Percentiles rank a stretch among this genome's conserved stretches.
Conservation (phyloP, 2,888 invertebrate genomes). For the Phytoseiulus persimilis region DNA sequence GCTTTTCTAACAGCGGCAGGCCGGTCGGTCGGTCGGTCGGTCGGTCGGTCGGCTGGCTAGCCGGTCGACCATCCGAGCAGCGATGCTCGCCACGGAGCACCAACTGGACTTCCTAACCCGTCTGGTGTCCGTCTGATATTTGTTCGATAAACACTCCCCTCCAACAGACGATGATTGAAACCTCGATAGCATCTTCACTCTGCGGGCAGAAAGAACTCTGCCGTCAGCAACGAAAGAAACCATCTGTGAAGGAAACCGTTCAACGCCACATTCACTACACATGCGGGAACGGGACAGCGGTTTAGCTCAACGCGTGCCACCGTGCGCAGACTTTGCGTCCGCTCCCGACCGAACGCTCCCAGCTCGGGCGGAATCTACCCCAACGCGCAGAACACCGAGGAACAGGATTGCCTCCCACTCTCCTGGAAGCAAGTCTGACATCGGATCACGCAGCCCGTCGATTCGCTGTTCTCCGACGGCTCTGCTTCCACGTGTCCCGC, state of each 20-base stretch:
- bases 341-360: too few relatives aligned
- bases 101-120: constrained; percentile 5
- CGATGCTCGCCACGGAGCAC: not conserved
- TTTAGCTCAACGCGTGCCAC: not conserved
- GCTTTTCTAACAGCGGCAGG: not conserved
- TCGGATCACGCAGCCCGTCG: too few relatives aligned
- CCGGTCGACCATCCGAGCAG: not conserved
- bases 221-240: not conserved
- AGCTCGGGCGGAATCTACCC: too few relatives aligned
- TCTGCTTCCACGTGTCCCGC: not conserved
- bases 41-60: not conserved
- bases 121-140: constrained; percentile 5
- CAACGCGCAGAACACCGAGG: too few relatives aligned
- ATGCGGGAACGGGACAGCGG: not conserved
- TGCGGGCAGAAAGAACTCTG: not conserved
- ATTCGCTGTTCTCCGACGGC: not conserved
- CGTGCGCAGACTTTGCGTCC: too few relatives aligned
- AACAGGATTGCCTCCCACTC: too few relatives aligned
- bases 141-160: not conserved
- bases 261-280: not conserved
- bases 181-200: constrained; percentile 5
- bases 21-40: not conserved
- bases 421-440: too few relatives aligned
- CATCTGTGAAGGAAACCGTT: not conserved
- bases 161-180: constrained; percentile 5